A percentile compares a stretch with the other conserved stretches of the same genome.
These are phyloP conservation scores for Andrena haemorrhoa DNA, from an alignment of 2,888 invertebrate genomes.

Conservation along the genomic window DNA sequence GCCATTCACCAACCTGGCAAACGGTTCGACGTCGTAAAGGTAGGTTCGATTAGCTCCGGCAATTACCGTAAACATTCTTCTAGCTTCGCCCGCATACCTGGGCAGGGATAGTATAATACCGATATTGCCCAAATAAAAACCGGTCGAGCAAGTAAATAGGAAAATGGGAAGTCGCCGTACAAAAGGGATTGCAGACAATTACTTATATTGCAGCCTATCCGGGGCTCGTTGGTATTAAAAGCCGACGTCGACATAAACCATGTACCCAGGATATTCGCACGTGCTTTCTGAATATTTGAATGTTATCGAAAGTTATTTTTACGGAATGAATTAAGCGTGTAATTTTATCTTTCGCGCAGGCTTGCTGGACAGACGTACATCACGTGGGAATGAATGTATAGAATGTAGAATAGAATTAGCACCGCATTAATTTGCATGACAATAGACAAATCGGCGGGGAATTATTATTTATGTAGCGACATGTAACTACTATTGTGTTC, in stretches of 20 bases:
- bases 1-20: slow-evolving; percentile 2
- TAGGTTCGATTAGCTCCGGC: slow-evolving; percentile 48
- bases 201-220: slow-evolving; percentile 14
- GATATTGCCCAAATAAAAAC: slow-evolving; percentile 49
- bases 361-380: no score
- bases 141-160: slow-evolving; percentile 35
- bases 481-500: no score
- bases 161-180: slow-evolving; percentile 17
- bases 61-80: slow-evolving; percentile 57
- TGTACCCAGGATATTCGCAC: neutral
- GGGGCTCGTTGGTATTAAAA: neutral
- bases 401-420: no score
- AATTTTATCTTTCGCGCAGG: neutral
- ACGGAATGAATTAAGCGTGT: neutral
- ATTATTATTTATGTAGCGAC: no score
- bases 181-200: slow-evolving; percentile 46
- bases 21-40: slow-evolving; percentile 29
- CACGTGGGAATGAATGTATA: no score
- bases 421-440: no score
- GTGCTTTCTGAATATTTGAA: neutral
- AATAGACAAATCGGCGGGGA: no score
- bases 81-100: slow-evolving; percentile 46
- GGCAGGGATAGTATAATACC: slow-evolving; percentile 35
- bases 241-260: no score
- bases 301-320: neutral